Evolutionary conservation across 2,888 invertebrate species (phyloP), one percentile per base, ranked within the genome.

Genomic region (Andrena hattorfiana): DNA sequence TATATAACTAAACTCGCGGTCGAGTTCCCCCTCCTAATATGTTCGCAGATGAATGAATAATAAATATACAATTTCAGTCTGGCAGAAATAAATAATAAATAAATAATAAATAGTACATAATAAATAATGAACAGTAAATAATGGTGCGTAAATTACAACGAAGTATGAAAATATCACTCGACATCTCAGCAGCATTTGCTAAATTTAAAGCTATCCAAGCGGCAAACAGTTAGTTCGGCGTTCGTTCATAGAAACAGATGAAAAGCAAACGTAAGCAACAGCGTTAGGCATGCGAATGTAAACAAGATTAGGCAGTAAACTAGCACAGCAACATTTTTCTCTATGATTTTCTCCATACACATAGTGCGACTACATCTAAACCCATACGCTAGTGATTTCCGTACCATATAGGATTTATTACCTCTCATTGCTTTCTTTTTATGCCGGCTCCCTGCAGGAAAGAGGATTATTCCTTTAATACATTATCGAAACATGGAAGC

Each of bases 351-450:
- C 75, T 93, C 91, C 88, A 93, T 85, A 87, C 91, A 90, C 70
- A 90, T 84, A 71, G 90, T 86, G 90, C 92, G 91, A 91, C 89
- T 93, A 92, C 81, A 89, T 88, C 83, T 93, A 92, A 92, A 88
- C 88, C 90, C 91, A 90, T 91, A 89, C 79, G 90, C 86, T 86
- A 90, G 51, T 66, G 90, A 81, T 90, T 88, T 90, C 86, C 90
- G 91, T 86, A 89, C 85, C 71, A 87, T 78, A 78, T 81, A 87
- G 79, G 86, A 86, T 85, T 92, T 94, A 92, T 91, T 94, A 94
- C 94, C 94, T 93, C 92, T 93, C 87, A 90, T 86, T 77, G 91
- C 89, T 90, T 93, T 94, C 78, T 94, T 94, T 90, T 93, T 93
- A 86, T 94, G 94, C 60, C 94, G 92, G 81, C 91, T 94, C 62